Evolutionary conservation across 2,113 vertebrate species (phyloP).

Genomic region (Zapornia atra): DNA sequence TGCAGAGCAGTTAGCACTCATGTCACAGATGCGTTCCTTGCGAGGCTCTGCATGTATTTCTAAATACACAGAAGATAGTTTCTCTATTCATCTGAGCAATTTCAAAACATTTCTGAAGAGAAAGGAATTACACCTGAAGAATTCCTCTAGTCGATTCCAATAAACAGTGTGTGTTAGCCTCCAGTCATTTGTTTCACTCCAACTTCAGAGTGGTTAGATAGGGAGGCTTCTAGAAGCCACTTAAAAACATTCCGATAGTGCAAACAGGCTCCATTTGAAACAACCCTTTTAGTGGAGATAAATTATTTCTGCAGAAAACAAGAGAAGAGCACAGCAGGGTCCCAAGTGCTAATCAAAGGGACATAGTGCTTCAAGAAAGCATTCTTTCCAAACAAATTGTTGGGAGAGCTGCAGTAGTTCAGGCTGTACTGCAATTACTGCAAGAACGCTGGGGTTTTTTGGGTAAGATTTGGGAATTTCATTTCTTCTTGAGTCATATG

Average conservation of each 20-base stretch:
- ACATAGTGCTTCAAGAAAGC: background rate
- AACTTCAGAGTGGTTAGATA: background rate
- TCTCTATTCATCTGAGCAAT: background rate
- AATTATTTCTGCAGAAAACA: background rate
- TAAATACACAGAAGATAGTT: background rate
- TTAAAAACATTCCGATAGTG: accelerated
- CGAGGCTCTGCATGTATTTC: background rate
- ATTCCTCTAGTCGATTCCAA: background rate
- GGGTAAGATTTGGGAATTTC: background rate
- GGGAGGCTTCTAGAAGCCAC: background rate
- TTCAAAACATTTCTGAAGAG: background rate
- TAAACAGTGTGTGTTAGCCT: background rate
- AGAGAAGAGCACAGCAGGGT: background rate
- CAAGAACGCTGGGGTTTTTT: background rate
- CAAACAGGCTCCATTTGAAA: background rate
- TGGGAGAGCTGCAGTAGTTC: background rate
- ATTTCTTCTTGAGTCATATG: background rate
- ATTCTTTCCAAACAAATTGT: background rate
- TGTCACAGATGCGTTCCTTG: background rate
- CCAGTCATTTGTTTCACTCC: background rate
- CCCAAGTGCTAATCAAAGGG: background rate
- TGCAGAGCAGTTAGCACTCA: background rate
- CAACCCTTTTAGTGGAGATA: background rate
- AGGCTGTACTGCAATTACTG: background rate
- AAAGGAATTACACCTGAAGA: background rate